Evolutionary conservation across 2,888 invertebrate species (phyloP), one percentile per base, ranked within the genome.

Genomic region (Hypomecis punctinalis): DNA sequence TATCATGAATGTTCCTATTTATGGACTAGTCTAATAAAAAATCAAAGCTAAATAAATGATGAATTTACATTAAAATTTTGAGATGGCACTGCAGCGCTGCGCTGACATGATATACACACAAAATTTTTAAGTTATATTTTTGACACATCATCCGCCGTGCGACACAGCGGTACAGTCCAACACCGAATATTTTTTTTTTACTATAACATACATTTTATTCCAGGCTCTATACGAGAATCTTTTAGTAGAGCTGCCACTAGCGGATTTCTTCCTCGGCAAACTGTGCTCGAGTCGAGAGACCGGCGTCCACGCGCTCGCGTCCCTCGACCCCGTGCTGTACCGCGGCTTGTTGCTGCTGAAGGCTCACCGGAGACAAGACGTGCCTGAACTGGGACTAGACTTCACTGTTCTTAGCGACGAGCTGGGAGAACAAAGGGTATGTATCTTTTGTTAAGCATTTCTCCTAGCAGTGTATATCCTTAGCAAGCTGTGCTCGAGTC

Each of bases 151-250:
- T 23, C 23, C 23, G 23, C 23, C 23, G 23, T 23, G 23, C 23
- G 23, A 23, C 23, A 23, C 43, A 43, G 43, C 5, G 3, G 13
- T 11, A 8, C 4, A 3, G 42, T 10, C 10, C 10, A 42, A 5
- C 10, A 45, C 35, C 0, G 7, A 7, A 10, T 33, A 55, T 5
- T 11, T 8, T 6, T 51, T 36, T 36, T 0, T 43, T 23, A 23
- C 23, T 23, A 23, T 2, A 23, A 2, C 23, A 23, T 23, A 23
- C 23, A 23, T 23, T 40, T 48, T 7, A 8, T 69, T 76, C 1
- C 86, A 97, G 96, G 98, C 99, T 0, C 91, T 99, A 54, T 99
- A 98, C 89, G 99, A 99, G 86, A 98, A 98, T 87, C 94, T 99
- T 60, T 89, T 99, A 67, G 97, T 99, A 5, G 99, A 99, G 85